Conservation (phyloP, 2,888 invertebrate species). For the Zeuzera pyrina region DNA sequence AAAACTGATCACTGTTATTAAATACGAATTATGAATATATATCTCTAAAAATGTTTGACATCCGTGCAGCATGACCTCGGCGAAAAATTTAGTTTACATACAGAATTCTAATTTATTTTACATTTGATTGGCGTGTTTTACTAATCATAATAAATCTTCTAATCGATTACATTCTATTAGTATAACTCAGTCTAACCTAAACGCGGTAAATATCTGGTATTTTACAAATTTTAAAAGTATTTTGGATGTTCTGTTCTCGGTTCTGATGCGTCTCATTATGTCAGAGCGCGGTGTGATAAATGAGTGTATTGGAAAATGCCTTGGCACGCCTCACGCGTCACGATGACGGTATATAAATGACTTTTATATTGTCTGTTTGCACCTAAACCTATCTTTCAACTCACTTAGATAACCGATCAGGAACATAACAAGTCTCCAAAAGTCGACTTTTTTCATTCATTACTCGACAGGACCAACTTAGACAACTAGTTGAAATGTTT, state of each 20-base stretch:
- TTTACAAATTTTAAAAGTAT: slow-evolving; percentile 52
- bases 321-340: slow-evolving; percentile 61
- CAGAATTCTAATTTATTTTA: no score
- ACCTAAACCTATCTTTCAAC: slow-evolving; percentile 57
- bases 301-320: slow-evolving; percentile 66
- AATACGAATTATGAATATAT: no score
- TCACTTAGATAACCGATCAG: slow-evolving; percentile 48
- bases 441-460: slow-evolving; percentile 58
- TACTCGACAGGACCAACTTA: slow-evolving; percentile 58
- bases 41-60: no score
- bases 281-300: slow-evolving; percentile 62
- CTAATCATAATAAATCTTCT: no score
- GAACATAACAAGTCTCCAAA: slow-evolving; percentile 43
- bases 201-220: no score
- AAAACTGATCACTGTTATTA: slow-evolving; percentile 28
- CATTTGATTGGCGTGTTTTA: no score
- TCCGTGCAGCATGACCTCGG: no score
- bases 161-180: no score
- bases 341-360: slow-evolving; percentile 66
- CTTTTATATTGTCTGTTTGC: slow-evolving; percentile 66
- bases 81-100: no score
- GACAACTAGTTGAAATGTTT: slow-evolving; percentile 66
- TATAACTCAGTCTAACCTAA: no score
- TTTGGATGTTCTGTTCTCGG: slow-evolving; percentile 33
- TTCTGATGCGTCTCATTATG: slow-evolving; percentile 64